Evolutionary conservation across 2,888 invertebrate genomes (phyloP), one percentile per base, ranked within the genome.

Genomic region (Agrochola litura): DNA sequence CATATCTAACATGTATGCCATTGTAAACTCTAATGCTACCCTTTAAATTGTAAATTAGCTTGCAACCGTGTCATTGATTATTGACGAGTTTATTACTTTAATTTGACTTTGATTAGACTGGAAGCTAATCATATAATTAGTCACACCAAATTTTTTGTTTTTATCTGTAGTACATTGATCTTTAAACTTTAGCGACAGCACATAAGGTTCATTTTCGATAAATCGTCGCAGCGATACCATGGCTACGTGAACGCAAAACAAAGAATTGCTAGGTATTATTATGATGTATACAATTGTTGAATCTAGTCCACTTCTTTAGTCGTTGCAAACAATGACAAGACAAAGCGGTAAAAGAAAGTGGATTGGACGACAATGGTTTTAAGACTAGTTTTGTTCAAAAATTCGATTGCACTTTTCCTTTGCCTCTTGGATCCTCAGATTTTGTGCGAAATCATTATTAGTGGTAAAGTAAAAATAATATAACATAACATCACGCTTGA

Each of bases 161-260:
- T 52, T 75, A 46, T 60, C 10, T 46, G 12, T 41, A 41, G 5
- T 41, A 54, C 43, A 60, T 63, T 60, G 60, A 60, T 60, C 60
- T 60, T 60, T 43, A 49, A 30, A 70, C 60, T 73, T 72, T 66
- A 68, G 6, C 4, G 6, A 14, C 10, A 54, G 8, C 6, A 66
- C 25, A 54, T 76, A 81, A 37, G 73, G 81, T 71, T 58, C 58
- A 72, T 77, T 64, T 75, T 79, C 16, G 72, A 65, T 37, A 52
- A 43, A 46, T 56, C 16, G 30, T 70, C 19, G 61, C n/a, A 16
- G 63, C 43, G 69, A 60, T 71, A 76, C 88, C 83, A 87, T 87
- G 83, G 63, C 52, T 80, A 87, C 88, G 70, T 54, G 64, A 43
- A 70, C 16, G 41, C 65, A 56, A 70, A 86, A 87, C 80, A 88